phyloP scores from a whole-genome alignment of 2,797 vertebrate species.

The Pristis pectinata region DNA sequence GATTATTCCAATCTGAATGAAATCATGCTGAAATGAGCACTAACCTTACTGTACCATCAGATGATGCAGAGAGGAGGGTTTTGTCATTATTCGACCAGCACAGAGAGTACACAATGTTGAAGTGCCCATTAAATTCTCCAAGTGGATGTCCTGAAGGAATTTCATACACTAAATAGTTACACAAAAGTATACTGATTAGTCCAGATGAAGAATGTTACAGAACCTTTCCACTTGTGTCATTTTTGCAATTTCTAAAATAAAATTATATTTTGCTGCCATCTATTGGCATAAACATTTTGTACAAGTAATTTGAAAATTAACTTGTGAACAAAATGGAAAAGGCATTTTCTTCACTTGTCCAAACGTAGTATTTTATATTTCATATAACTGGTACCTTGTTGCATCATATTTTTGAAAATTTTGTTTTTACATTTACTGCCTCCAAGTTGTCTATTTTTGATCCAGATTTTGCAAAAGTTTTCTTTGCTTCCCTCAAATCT shows the following conservation, averaged over 20 bases:
- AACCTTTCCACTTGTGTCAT: background rate
- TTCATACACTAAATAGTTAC: conserved; percentile 75
- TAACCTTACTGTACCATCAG: conserved; percentile 89
- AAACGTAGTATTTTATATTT: background rate
- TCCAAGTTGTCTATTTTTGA: background rate
- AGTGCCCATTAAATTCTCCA: conserved; percentile 81
- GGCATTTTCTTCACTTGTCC: background rate
- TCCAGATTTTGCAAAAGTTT: background rate
- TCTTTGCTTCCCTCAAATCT: background rate
- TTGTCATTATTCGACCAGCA: conserved; percentile 86
- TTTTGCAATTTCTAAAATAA: conserved; percentile 10
- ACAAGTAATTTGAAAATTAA: background rate
- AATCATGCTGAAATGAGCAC: conserved; percentile 41
- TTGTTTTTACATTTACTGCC: background rate
- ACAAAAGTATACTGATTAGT: conserved; percentile 34
- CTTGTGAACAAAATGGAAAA: background rate
- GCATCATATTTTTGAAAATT: background rate
- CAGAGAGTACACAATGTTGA: conserved; percentile 92
- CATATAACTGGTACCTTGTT: background rate
- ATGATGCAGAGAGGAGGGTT: conserved; percentile 81
- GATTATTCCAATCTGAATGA: background rate
- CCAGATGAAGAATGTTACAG: background rate
- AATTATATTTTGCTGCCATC: background rate
- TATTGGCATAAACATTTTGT: background rate
- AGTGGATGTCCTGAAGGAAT: conserved; percentile 86